Evolutionary conservation across 2,797 vertebrate species (phyloP).

Genomic region (Microctenopoma stevenorrisi): DNA sequence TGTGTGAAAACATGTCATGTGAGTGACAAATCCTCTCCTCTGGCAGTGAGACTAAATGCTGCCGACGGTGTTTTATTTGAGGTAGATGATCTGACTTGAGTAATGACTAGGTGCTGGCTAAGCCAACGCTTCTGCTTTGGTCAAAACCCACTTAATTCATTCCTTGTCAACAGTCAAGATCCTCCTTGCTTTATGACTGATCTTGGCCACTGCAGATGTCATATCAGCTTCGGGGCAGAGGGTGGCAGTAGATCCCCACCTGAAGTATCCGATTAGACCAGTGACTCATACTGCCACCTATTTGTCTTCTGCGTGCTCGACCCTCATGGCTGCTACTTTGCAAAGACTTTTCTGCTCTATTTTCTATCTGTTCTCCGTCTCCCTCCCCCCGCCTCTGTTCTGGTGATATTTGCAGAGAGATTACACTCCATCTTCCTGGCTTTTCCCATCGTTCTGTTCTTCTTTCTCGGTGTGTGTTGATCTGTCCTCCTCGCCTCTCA

Average conservation of each 20-base stretch:
- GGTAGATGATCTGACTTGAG: conserved; percentile 39
- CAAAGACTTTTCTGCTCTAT: conserved; percentile 68
- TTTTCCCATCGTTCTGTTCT: conserved; percentile 37
- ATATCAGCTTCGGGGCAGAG: conserved; percentile 50
- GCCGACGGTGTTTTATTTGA: conserved; percentile 48
- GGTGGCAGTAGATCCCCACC: conserved; percentile 79
- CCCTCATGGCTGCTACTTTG: conserved; percentile 74
- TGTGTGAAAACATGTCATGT: conserved; percentile 37
- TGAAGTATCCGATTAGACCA: conserved; percentile 35
- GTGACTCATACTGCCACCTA: conserved; percentile 70
- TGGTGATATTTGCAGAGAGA: conserved; percentile 69
- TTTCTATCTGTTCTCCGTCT: conserved; percentile 51
- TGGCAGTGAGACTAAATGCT: conserved; percentile 28
- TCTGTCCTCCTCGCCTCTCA: conserved; percentile 46
- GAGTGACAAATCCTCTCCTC: conserved; percentile 36
- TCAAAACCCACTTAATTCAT: conserved; percentile 58
- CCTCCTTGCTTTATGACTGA: conserved; percentile 45
- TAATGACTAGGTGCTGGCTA: conserved; percentile 47
- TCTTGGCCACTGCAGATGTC: conserved; percentile 75
- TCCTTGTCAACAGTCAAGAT: conserved; percentile 40
- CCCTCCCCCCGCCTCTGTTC: conserved; percentile 45
- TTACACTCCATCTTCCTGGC: conserved; percentile 50
- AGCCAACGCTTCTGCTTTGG: conserved; percentile 31
- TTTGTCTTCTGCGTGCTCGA: conserved; percentile 63
- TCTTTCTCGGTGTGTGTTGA: conserved; percentile 37